A percentile compares a stretch with the other conserved stretches of the same genome.
Conservation (phyloP, 1,140 invertebrate species). For the Chrysopa pallens region DNA sequence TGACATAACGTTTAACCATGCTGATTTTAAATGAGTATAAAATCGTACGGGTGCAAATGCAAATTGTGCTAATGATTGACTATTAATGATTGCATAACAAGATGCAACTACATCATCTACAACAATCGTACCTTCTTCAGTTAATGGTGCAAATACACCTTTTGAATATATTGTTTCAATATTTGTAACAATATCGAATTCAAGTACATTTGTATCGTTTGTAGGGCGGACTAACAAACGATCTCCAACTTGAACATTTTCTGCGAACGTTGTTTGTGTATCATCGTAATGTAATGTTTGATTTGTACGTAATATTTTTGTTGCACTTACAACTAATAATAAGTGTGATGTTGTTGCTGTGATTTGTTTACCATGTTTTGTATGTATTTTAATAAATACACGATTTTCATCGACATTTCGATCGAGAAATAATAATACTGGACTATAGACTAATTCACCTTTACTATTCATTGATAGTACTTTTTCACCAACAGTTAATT, state of each 20-base stretch:
- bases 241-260: slow-evolving; percentile 28
- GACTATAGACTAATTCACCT: slow-evolving; percentile 56
- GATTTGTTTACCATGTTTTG: slow-evolving; percentile 46
- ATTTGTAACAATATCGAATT: slow-evolving; percentile 40
- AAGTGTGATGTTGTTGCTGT: slow-evolving; percentile 76
- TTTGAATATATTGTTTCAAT: slow-evolving; percentile 32
- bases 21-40: slow-evolving; percentile 24
- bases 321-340: slow-evolving; percentile 26
- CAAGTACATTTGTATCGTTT: slow-evolving; percentile 24
- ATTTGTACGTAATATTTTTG: slow-evolving; percentile 1
- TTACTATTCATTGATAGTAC: slow-evolving; percentile 54
- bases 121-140: slow-evolving; percentile 67
- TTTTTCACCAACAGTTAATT: slow-evolving; percentile 57
- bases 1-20: slow-evolving; percentile 7
- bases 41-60: slow-evolving; percentile 63
- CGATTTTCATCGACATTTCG: slow-evolving; percentile 42
- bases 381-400: slow-evolving; percentile 51
- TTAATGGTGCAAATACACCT: slow-evolving; percentile 84
- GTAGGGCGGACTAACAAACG: slow-evolving; percentile 28
- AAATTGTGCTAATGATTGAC: slow-evolving; percentile 67
- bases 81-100: slow-evolving; percentile 83
- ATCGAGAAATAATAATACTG: slow-evolving; percentile 83
- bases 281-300: too few relatives aligned
- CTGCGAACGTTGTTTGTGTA: slow-evolving; percentile 34
- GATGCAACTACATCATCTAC: slow-evolving; percentile 83